These are phyloP conservation scores for Sebastes fasciatus DNA, from an alignment of 2,113 vertebrate genomes.

Conservation along the genomic window DNA sequence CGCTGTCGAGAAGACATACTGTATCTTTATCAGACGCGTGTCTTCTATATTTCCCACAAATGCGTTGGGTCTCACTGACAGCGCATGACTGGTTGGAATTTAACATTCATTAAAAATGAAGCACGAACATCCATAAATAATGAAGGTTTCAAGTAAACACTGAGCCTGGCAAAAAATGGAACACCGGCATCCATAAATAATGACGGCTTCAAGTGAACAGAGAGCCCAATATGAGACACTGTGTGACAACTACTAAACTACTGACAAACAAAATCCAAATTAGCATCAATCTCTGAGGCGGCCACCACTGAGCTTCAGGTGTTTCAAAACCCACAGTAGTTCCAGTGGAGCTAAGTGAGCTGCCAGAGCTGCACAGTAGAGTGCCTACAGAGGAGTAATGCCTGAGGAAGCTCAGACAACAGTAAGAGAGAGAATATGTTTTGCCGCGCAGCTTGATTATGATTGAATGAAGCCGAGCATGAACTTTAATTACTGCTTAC, in stretches of 20 bases:
- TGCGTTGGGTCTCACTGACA: slow-evolving; percentile 57
- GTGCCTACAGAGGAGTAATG: slow-evolving; percentile 67
- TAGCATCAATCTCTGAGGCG: slow-evolving; percentile 77
- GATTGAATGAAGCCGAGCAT: slow-evolving; percentile 84
- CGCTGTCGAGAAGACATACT: slow-evolving; percentile 42
- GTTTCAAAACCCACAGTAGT: slow-evolving; percentile 73
- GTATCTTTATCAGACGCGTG: slow-evolving; percentile 60
- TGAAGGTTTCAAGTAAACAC: slow-evolving; percentile 75
- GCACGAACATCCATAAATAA: slow-evolving; percentile 77
- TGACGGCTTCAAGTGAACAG: slow-evolving; percentile 58
- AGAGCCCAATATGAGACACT: slow-evolving; percentile 56
- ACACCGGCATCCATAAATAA: slow-evolving; percentile 75
- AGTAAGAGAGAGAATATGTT: slow-evolving; percentile 77
- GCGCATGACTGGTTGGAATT: slow-evolving; percentile 67
- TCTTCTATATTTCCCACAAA: slow-evolving; percentile 63
- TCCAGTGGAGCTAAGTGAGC: slow-evolving; percentile 70
- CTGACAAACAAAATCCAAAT: slow-evolving; percentile 82
- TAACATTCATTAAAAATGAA: slow-evolving; percentile 79
- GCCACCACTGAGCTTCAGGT: slow-evolving; percentile 77
- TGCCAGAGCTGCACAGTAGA: slow-evolving; percentile 67
- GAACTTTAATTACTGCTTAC: slow-evolving; percentile 86
- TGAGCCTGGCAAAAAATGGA: slow-evolving; percentile 66
- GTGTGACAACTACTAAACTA: slow-evolving; percentile 80
- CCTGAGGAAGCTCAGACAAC: slow-evolving; percentile 76
- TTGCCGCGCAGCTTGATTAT: slow-evolving; percentile 83